Base-by-base conservation (phyloP, 2,888 invertebrate genomes). In the Cheilosia urbana region DNA sequence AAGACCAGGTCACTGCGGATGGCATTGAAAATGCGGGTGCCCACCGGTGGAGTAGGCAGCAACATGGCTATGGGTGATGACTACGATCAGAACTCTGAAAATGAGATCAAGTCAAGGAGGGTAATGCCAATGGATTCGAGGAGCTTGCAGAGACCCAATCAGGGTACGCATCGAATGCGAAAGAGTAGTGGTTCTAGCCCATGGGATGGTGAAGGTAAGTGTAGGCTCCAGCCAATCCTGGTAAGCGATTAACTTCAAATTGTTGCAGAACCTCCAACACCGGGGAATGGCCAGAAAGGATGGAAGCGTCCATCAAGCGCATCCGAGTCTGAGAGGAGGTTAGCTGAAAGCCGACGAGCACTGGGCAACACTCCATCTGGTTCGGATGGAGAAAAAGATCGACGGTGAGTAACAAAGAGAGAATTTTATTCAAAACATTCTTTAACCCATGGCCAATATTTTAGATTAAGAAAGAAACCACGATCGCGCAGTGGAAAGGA, bases 291-390 rank as follows among this genome's bases (percentile, higher is more conserved):
- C 0, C 92, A 91, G 73, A 92, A 92, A 62, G 89, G 90, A 45
- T 94, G 94, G 94, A 94, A 94, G 88, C 91, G 94, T 55, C 94
- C 94, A 1, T 93, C 93, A 17, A 94, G 94, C 89, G 94, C 94
- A 1, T 93, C 94, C 0, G 94, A 94, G 88, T 93, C 94, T 1
- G 93, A 93, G 89, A 93, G 94, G 30, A 91, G 94, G 47, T 77
- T 91, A 57, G 91, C 90, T 0, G 92, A 92, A 84, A 91, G 90
- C 78, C 89, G 92, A 4, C 88, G 92, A 2, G 89, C 89, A 3
- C 75, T 91, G 62, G 89, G 87, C 4, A 92, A 92, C 80, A 91
- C 89, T 37, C 91, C 92, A 27, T 91, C 94, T 9, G 93, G 93
- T 24, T 94, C 93, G 60, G 94, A 94, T 89, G 93, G 93, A 1